Conservation (phyloP, 1,140 invertebrate genomes). For the Aethina tumida region DNA sequence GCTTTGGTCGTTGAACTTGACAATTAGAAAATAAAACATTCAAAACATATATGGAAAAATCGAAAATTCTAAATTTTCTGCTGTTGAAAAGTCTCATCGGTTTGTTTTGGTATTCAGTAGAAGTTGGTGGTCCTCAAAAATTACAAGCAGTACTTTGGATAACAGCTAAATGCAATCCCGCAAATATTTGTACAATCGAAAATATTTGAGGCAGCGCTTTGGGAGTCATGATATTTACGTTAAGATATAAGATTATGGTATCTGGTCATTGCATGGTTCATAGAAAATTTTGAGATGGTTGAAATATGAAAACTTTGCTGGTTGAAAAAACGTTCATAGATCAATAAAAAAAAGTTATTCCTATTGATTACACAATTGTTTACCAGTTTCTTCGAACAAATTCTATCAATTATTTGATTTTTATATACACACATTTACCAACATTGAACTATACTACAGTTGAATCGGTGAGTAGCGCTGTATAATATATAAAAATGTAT, state of each 20-base stretch:
- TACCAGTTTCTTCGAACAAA: conserved; percentile 6
- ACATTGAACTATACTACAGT: conserved; percentile 12
- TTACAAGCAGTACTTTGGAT: no score
- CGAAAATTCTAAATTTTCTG: no score
- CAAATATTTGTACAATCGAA: no score
- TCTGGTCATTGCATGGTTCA: background rate
- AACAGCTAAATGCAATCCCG: no score
- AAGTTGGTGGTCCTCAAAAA: no score
- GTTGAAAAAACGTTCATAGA: background rate
- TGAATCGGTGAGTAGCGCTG: conserved; percentile 18
- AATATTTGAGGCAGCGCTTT: no score
- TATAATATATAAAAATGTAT: conserved; percentile 12
- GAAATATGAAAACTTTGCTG: conserved; percentile 1
- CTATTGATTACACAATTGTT: conserved; percentile 2
- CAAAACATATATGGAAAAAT: no score
- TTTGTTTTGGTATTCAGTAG: no score
- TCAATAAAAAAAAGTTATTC: background rate
- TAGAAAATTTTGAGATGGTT: background rate
- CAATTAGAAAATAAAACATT: no score
- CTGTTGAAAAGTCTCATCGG: no score
- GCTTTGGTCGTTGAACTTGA: no score
- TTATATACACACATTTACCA: conserved; percentile 19
- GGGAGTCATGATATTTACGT: conserved; percentile 5
- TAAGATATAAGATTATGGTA: conserved; percentile 1
- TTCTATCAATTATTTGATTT: conserved; percentile 11